A percentile compares a stretch with the other conserved stretches of the same genome.
These are phyloP conservation scores for Tautogolabrus adspersus DNA, from an alignment of 2,113 vertebrate genomes.

Conservation along the genomic window DNA sequence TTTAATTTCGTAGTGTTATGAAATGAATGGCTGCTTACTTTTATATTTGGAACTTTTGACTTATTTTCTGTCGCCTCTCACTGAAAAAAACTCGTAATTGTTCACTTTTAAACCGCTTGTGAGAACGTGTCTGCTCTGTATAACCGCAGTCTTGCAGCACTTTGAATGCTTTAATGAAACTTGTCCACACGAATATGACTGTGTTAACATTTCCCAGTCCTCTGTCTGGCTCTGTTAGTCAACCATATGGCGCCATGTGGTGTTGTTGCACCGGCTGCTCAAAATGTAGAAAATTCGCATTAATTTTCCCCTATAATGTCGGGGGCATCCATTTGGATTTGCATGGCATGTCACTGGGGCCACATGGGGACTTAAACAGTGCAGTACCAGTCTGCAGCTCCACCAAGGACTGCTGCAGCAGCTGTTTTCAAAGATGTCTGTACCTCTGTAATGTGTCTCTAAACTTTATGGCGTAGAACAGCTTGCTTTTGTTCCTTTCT, in stretches of 20 bases:
- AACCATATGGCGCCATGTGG: slow-evolving; percentile 82
- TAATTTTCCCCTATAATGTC: slow-evolving; percentile 66
- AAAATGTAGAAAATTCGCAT: slow-evolving; percentile 73
- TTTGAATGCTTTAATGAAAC: slow-evolving; percentile 62
- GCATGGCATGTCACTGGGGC: slow-evolving; percentile 73
- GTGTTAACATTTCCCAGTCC: slow-evolving; percentile 66
- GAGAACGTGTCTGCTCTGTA: too few relatives aligned
- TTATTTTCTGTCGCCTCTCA: too few relatives aligned
- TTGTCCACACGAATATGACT: slow-evolving; percentile 57
- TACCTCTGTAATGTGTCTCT: slow-evolving; percentile 70
- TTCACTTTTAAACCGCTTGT: too few relatives aligned
- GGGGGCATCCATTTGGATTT: slow-evolving; percentile 76
- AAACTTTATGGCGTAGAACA: slow-evolving; percentile 76
- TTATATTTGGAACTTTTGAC: too few relatives aligned
- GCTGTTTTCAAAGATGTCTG: slow-evolving; percentile 71
- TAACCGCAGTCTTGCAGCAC: slow-evolving; percentile 6
- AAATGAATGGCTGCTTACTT: slow-evolving; percentile 8
- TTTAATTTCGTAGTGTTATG: too few relatives aligned
- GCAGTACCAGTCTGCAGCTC: slow-evolving; percentile 48
- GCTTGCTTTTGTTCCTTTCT: slow-evolving; percentile 59
- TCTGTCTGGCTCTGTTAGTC: slow-evolving; percentile 53
- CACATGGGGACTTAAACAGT: slow-evolving; percentile 64
- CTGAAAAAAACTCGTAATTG: too few relatives aligned
- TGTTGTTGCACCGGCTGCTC: slow-evolving; percentile 75
- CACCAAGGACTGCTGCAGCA: slow-evolving; percentile 65